A percentile compares a stretch with the other conserved stretches of the same genome.
These are phyloP conservation scores for Halcyon badia DNA, from an alignment of 2,797 vertebrate species.

Conservation along the genomic window DNA sequence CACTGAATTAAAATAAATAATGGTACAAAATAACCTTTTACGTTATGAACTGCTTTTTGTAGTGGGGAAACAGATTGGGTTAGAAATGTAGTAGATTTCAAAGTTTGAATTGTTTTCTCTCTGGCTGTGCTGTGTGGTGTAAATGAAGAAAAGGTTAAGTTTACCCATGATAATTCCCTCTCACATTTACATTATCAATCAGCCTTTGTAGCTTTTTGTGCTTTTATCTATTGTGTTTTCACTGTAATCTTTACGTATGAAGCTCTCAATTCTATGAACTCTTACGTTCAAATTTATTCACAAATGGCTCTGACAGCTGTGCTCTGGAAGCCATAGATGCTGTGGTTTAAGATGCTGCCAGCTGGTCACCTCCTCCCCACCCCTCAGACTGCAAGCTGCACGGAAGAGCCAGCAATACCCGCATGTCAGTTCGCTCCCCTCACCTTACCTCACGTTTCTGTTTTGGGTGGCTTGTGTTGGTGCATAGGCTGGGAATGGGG, in stretches of 20 bases:
- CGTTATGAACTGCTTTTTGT: not conserved
- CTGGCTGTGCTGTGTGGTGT: not conserved
- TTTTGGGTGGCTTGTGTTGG: not conserved
- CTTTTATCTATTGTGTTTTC: constrained; percentile 59
- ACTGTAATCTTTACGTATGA: constrained; percentile 40
- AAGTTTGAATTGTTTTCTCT: constrained; percentile 51
- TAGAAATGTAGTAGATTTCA: not conserved
- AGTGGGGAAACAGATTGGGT: constrained; percentile 15
- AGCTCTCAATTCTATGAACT: constrained; percentile 39
- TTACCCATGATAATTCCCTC: constrained; percentile 51
- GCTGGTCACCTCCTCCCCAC: not conserved
- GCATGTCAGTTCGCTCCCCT: not conserved
- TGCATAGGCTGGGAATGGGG: not conserved
- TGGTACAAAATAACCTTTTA: not conserved
- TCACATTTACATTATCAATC: constrained; percentile 61
- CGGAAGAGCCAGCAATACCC: not conserved
- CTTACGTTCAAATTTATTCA: constrained; percentile 39
- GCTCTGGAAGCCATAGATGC: not conserved
- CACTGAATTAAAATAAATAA: constrained; percentile 10
- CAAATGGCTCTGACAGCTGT: constrained; percentile 30
- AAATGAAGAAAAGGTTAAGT: constrained; percentile 65
- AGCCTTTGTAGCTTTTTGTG: constrained; percentile 50
- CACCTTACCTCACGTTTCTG: not conserved
- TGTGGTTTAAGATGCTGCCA: constrained; percentile 16
- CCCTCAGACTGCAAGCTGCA: not conserved